phyloP scores from a whole-genome alignment of 2,113 vertebrate species.

The Gadus macrocephalus region DNA sequence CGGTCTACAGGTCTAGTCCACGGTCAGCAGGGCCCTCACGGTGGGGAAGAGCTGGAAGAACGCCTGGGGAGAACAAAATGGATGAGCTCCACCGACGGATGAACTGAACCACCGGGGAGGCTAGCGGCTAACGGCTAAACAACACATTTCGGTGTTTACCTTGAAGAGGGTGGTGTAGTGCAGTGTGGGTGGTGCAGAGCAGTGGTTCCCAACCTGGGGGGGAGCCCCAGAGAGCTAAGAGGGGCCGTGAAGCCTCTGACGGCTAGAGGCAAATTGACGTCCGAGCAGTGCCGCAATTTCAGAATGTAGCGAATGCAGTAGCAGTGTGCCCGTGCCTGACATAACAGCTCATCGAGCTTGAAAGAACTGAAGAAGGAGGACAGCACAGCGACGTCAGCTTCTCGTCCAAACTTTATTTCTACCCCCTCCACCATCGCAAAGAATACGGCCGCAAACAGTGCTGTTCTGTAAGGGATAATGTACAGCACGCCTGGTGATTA shows the following conservation, averaged over 20 bases:
- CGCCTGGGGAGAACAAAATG: constrained; percentile 71
- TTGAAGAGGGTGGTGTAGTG: constrained; percentile 3
- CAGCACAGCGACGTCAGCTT: too few species aligned
- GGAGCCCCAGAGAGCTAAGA: background rate
- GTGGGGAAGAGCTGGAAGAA: constrained; percentile 87
- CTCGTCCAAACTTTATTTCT: too few species aligned
- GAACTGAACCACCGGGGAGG: background rate
- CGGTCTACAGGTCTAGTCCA: constrained; percentile 64
- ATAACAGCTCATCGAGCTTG: background rate
- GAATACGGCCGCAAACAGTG: too few species aligned
- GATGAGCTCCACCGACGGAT: background rate
- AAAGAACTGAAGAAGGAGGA: background rate
- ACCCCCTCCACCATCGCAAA: too few species aligned
- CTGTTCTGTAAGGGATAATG: too few species aligned
- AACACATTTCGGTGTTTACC: background rate
- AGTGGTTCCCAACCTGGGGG: background rate
- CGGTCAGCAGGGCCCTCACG: constrained; percentile 74
- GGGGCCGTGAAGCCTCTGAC: background rate
- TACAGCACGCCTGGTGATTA: too few species aligned
- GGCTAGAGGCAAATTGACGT: too few species aligned
- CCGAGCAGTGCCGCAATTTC: too few species aligned
- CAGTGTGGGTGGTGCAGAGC: background rate
- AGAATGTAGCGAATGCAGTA: background rate
- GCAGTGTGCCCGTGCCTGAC: background rate
- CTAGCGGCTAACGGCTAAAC: background rate